Evolutionary conservation across 2,797 vertebrate species (phyloP).

Genomic region (Oreochromis mossambicus): DNA sequence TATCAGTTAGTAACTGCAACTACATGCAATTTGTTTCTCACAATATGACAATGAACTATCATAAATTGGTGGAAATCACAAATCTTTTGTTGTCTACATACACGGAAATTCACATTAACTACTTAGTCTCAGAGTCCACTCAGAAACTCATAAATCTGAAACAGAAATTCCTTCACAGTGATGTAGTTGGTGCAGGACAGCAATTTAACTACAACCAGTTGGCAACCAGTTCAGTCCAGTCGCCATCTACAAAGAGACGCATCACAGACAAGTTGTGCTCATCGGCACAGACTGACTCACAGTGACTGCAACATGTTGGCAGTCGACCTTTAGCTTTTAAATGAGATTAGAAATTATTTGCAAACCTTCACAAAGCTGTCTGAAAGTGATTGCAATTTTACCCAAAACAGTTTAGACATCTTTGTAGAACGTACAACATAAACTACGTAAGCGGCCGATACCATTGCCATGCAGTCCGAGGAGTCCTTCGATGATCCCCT

Average conservation of each 20-base stretch:
- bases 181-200: neutral
- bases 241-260: neutral
- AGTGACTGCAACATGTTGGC: neutral
- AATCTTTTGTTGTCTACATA: neutral
- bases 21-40: neutral
- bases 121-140: neutral
- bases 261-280: neutral
- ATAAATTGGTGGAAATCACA: neutral
- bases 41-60: neutral
- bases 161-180: neutral
- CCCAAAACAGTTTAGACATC: neutral
- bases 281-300: neutral
- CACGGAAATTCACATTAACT: neutral
- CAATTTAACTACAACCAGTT: neutral
- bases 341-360: neutral
- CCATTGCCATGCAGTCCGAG: neutral
- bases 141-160: neutral
- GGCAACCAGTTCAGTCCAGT: neutral
- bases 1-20: neutral
- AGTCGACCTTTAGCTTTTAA: neutral
- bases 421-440: neutral
- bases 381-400: neutral
- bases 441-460: neutral
- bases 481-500: neutral
- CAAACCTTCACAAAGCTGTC: neutral